Base-by-base conservation (phyloP, 2,888 invertebrate genomes). In the Nemotelus nigrinus region DNA sequence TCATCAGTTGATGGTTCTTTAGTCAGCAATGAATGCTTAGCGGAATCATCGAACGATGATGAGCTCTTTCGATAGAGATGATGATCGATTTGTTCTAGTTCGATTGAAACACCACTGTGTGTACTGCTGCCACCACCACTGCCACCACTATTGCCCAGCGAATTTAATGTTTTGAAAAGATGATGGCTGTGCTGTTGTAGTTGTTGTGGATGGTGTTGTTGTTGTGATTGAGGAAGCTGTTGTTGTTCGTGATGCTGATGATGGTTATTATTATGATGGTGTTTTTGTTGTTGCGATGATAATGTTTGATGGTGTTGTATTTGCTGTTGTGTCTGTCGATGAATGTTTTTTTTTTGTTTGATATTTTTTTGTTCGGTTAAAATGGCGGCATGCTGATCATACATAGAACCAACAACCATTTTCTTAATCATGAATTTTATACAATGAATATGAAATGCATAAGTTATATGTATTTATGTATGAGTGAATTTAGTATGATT, bases 1-100 rank as follows among this genome's bases (percentile, higher is more conserved):
- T 80, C 74, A 50, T 74, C 80, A 63, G 81, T 78, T 60, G 81
- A 80, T 58, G 80, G 80, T 50, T 80, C 79, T 45, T 80, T 78
- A 47, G 76, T 77, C 60, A 83, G 78, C 68, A 84, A 85, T 7
- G 68, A 77, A 41, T 77, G 53, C 67, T 86, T 86, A 81, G 85
- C 85, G 80, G 84, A 78, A 48, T 77, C 87, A 79, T 85, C 85
- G 74, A 84, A 86, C 5, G 84, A 84, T 55, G 84, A 83, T 41
- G 84, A 84, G 76, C 82, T 83, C 70, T 85, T 85, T 68, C 85
- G 83, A 80, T 85, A 85, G 2, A 86, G 84, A 25, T 25, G 25
- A 39, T 60, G 74, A 63, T 63, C 63, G 8, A 84, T 78, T 10
- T 84, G 81, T 78, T 86, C 85, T 80, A 83, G 76, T 80, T 84